A percentile compares a stretch with the other conserved stretches of the same genome.
phyloP scores from a whole-genome alignment of 2,888 invertebrate genomes.

The Oxyteleia sp. region DNA sequence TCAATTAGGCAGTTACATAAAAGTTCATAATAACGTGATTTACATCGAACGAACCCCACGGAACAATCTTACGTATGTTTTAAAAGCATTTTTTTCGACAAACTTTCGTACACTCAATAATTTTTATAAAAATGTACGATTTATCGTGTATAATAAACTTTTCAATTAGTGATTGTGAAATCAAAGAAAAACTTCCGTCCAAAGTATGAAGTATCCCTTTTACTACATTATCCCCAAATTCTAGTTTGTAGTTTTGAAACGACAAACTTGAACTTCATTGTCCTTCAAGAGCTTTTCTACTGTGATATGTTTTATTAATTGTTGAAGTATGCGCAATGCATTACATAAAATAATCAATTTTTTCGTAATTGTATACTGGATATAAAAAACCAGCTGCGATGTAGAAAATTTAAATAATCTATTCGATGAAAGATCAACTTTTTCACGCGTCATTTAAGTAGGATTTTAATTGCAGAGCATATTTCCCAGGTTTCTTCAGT shows the following conservation, averaged over 20 bases:
- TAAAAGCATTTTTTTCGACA: not conserved
- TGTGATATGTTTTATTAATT: too few species aligned
- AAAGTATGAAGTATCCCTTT: not conserved
- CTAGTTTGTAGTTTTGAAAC: too few species aligned
- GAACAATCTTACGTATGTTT: constrained; percentile 1
- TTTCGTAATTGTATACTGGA: too few species aligned
- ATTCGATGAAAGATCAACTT: constrained; percentile 9
- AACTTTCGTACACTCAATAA: not conserved
- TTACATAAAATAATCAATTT: too few species aligned
- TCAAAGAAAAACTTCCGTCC: constrained; percentile 1
- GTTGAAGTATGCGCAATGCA: too few species aligned
- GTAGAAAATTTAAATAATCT: constrained; percentile 21
- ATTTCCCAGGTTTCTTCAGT: constrained; percentile 26
- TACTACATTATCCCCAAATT: too few species aligned
- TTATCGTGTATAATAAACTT: constrained; percentile 16
- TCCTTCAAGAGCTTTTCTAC: too few species aligned
- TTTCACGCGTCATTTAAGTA: constrained; percentile 33
- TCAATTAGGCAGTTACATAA: constrained; percentile 18
- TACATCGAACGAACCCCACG: not conserved
- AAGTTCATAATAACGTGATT: constrained; percentile 16
- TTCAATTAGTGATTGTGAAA: constrained; percentile 1
- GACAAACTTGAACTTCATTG: too few species aligned
- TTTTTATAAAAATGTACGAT: constrained; percentile 14
- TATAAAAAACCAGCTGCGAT: not conserved
- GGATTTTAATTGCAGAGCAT: constrained; percentile 38